These are phyloP conservation scores for Stramonita haemastoma DNA, from an alignment of 2,888 invertebrate species.

Conservation along the genomic window DNA sequence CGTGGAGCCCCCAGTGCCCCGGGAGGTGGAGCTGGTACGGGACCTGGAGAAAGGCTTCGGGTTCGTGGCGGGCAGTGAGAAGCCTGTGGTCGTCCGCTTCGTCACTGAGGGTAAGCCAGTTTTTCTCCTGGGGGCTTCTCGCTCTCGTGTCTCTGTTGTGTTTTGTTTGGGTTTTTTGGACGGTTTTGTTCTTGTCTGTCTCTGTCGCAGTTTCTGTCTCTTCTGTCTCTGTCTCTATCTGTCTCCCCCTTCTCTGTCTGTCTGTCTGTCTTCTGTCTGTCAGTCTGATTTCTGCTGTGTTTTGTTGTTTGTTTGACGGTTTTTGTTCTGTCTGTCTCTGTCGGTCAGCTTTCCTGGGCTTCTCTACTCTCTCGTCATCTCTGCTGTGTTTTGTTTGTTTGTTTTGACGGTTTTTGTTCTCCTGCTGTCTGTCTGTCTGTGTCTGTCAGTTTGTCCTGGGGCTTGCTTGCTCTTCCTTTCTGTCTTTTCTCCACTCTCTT, in stretches of 20 bases:
- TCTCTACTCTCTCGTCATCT: too few species aligned
- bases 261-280: too few species aligned
- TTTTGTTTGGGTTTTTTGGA: background rate
- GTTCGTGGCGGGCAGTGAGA: slow-evolving; percentile 96
- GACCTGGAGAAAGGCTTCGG: slow-evolving; percentile 92
- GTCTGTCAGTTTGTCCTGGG: too few species aligned
- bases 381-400: too few species aligned
- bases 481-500: background rate
- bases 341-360: too few species aligned
- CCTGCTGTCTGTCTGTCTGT: too few species aligned
- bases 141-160: background rate
- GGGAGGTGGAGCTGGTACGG: slow-evolving; percentile 86
- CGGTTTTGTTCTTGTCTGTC: slow-evolving; percentile 1
- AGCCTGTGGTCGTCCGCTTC: slow-evolving; percentile 91
- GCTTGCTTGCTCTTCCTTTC: background rate
- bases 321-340: background rate
- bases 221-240: too few species aligned
- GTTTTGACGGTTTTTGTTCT: too few species aligned
- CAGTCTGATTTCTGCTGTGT: too few species aligned
- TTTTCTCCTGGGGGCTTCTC: background rate
- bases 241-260: too few species aligned
- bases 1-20: slow-evolving; percentile 85
- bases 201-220: slow-evolving; percentile 22
- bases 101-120: slow-evolving; percentile 79
- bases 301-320: too few species aligned